Evolutionary conservation across 2,797 vertebrate species (phyloP), one percentile per base, ranked within the genome.

Genomic region (Bovichtus diacanthus): DNA sequence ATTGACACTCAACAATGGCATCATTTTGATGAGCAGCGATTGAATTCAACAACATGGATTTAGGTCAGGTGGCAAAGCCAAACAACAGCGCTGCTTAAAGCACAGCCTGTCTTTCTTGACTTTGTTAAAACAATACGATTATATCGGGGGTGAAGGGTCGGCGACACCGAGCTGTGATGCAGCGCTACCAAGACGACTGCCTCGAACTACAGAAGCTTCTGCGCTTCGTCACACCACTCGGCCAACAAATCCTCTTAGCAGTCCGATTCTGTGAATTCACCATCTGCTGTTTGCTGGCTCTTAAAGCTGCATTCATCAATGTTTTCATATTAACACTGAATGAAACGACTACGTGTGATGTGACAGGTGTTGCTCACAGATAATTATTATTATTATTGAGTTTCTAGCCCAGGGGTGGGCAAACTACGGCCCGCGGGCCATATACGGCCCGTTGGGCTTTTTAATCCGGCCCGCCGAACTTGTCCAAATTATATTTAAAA

Each of bases 171-270:
- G 60, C 29, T 46, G n/a, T 47, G n/a, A 31, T 19, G 15, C 27
- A 55, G 38, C 34, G 56, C 53, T 49, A 31, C 18, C n/a, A 29
- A 68, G 47, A 73, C 3, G 18, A 39, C 18, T 5, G 25, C 11
- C 39, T 39, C 23, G 0, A 5, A 56, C 56, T 34, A 44, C 43
- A 31, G 43, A 36, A 61, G 74, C 56, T 70, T 70, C 67, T 10
- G 4, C 11, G 59, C 61, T 15, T 39, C n/a, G 49, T 77, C 78
- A 59, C 44, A 68, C 82, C 72, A 66, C 46, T 61, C 9, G 41
- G 59, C 23, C 65, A 51, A 69, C 56, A 87, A 90, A 92, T 91
- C 86, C 85, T 84, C 85, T 91, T 83, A 91, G 53, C 41, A 0
- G 53, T 73, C 76, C 76, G 73, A 61, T 56, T 86, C 39, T 69